Evolutionary conservation across 2,113 vertebrate genomes (phyloP), one percentile per base, ranked within the genome.

Genomic region (Sylvia atricapilla): DNA sequence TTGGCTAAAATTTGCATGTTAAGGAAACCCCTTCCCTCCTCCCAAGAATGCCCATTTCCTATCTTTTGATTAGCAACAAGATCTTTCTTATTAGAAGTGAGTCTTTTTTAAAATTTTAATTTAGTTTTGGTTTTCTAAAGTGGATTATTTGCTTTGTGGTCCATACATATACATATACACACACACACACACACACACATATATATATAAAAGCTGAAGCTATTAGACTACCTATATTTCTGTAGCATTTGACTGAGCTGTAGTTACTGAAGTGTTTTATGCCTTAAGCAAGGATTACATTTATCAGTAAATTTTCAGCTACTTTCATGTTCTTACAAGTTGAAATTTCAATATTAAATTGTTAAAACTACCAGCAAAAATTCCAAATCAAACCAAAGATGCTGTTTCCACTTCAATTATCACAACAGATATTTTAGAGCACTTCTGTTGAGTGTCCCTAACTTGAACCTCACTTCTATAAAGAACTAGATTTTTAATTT

Each of bases 301-400:
- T 91, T 95, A 94, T 93, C 46, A 76, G 68, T 91, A n/a, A 39
- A 77, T 80, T 85, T 87, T 86, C 27, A 58, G 41, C 12, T 49
- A 11, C 22, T 68, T 66, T 56, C 11, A 2, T n/a, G 58, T 69
- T 53, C 49, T 87, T 47, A 44, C 14, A 69, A 69, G 28, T 52
- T 12, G 1, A 22, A 73, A 73, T 15, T 46, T 22, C 19, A 58
- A 23, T 19, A 9, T 50, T 56, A 74, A 37, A 44, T 83, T 58
- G 39, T 73, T 76, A 28, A 83, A 82, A 67, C 33, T 52, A 55
- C 14, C 50, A 87, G 31, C 15, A 50, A 67, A 59, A 41, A 9
- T 50, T 77, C 35, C 43, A 89, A 94, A 37, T 55, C 46, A 66
- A 94, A 44, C 9, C 39, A 69, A 75, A 95, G 70, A 24, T 43